A percentile compares a stretch with the other conserved stretches of the same genome.
Evolutionary conservation across 2,113 vertebrate species (phyloP).

Genomic region (Acinonyx jubatus): DNA sequence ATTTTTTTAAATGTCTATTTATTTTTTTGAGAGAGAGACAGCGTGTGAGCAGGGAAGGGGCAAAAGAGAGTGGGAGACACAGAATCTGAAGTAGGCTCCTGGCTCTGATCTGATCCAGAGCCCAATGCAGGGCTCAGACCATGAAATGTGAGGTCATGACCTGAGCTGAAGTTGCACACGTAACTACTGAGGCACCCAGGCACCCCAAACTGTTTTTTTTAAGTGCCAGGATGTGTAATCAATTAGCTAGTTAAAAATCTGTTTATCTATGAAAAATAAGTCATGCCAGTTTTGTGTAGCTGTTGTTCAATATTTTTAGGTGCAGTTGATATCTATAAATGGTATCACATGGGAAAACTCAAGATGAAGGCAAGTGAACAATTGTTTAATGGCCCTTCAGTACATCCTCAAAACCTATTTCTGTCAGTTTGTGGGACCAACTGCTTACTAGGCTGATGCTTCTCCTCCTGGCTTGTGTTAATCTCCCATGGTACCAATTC

Average conservation of each 20-base stretch:
- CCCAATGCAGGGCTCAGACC: not conserved
- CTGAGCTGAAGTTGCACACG: not conserved
- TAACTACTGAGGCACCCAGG: not conserved
- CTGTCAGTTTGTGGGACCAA: not conserved
- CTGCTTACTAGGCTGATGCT: fast-evolving
- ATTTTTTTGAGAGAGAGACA: not conserved
- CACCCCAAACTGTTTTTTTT: not conserved
- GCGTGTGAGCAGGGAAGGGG: not conserved
- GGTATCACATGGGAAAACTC: not conserved
- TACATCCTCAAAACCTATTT: not conserved
- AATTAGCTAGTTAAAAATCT: not conserved
- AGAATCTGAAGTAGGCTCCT: not conserved
- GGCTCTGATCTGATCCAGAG: not conserved
- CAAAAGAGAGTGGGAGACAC: not conserved
- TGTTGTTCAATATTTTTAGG: not conserved
- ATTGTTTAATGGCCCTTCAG: not conserved
- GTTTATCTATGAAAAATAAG: not conserved
- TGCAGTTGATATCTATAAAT: not conserved
- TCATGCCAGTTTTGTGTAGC: not conserved
- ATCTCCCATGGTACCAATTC: fast-evolving
- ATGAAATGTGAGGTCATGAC: not conserved
- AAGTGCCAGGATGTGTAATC: not conserved
- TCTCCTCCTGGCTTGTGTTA: not conserved
- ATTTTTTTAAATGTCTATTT: not conserved
- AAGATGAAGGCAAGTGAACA: not conserved